Evolutionary conservation across 2,888 invertebrate species (phyloP), one percentile per base, ranked within the genome.

Genomic region (Diabrotica balteata): DNA sequence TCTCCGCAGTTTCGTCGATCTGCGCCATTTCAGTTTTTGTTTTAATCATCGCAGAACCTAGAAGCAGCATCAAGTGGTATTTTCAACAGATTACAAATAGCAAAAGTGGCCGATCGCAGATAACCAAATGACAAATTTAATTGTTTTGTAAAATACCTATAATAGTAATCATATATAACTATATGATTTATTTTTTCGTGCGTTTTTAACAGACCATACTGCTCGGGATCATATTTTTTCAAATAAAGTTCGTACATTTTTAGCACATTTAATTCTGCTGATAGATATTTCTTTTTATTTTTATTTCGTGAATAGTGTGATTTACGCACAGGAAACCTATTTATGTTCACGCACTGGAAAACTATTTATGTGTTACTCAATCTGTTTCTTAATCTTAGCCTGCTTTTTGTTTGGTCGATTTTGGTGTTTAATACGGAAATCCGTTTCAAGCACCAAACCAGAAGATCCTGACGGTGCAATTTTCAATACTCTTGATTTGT

Each of bases 101-200:
- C 43, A 42, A 51, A 65, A 17, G 65, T 65, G 51, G 61, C 59
- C 42, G 59, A 51, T 46, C 59, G 63, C 2, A 59, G 59, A 32
- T 60, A 32, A 46, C 65, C 65, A 22, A 63, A 63, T 22, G 55
- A 44, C 10, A 44, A 32, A 42, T 59, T 63, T 1, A 46, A 1
- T 1, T 46, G 17, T 17, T 17, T 17, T 17, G 17, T 17, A 2
- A 17, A 17, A 17, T 17, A 17, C 17, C 17, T 17, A 17, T 17
- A 17, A 17, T 17, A 17, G 17, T 17, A 17, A 17, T 17, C 17
- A 17, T 17, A 17, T 2, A 2, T 17, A 17, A 17, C 17, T 17
- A 1, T 17, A 17, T 1, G 17, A 1, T 17, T 17, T 17, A 1
- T 17, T 17, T 17, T 17, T 17, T 46, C 46, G 46, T 46, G 9